A percentile compares a stretch with the other conserved stretches of the same genome.
Conservation (phyloP, 2,113 vertebrate genomes). For the Formicarius rufipectus region DNA sequence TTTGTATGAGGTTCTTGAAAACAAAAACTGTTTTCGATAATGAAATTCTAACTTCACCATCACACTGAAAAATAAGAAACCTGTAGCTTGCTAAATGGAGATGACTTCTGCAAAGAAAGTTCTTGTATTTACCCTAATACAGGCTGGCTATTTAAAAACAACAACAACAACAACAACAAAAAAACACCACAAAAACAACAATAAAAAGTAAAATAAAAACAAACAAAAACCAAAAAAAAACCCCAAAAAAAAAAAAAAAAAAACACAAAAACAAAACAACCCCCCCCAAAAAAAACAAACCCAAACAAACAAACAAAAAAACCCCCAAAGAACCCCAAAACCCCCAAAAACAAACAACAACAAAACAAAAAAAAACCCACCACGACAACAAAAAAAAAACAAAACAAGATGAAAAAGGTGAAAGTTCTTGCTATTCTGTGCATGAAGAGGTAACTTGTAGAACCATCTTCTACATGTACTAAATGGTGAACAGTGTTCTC, state of each 20-base stretch:
- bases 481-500: background rate
- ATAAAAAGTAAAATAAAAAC: no score
- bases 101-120: background rate
- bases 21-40: background rate
- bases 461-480: background rate
- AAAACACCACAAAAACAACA: no score
- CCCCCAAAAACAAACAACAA: no score
- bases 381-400: no score
- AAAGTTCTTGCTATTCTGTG: background rate
- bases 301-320: background rate
- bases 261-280: background rate
- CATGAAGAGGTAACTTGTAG: background rate
- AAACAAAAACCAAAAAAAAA: no score
- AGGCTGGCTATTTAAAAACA: background rate
- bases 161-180: background rate
- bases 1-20: background rate
- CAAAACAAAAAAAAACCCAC: no score
- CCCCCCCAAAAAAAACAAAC: no score
- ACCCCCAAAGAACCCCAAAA: no score
- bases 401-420: no score
- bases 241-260: no score
- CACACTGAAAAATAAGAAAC: background rate
- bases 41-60: background rate
- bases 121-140: background rate
- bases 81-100: background rate